These are phyloP conservation scores for Leucophenga maculata DNA, from an alignment of 2,888 invertebrate genomes.

Conservation along the genomic window DNA sequence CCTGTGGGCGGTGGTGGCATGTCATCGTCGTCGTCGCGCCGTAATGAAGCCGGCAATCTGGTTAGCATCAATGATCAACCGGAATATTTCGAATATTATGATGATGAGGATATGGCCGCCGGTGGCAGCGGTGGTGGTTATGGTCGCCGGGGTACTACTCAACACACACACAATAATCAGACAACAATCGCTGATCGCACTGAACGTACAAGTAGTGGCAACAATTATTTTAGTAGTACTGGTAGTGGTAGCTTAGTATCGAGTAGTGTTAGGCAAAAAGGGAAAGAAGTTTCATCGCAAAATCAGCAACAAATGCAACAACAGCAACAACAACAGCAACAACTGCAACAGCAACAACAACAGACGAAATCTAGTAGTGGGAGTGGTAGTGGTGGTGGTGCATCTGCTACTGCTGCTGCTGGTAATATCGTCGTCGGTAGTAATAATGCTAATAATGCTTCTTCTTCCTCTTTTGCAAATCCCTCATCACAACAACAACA, in stretches of 20 bases:
- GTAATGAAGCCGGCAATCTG: conserved; percentile 60
- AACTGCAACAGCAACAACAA: conserved; percentile 58
- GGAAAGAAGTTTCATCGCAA: conserved; percentile 68
- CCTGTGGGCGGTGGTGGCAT: conserved; percentile 46
- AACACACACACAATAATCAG: conserved; percentile 29
- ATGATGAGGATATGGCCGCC: conserved; percentile 42
- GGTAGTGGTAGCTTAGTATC: conserved; percentile 43
- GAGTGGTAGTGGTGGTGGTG: conserved; percentile 67
- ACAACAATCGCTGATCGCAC: conserved; percentile 36
- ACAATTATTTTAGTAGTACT: conserved; percentile 42
- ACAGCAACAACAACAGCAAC: conserved; percentile 42
- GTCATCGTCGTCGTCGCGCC: conserved; percentile 7
- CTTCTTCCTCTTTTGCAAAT: conserved; percentile 77
- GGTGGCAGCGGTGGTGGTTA: conserved; percentile 34
- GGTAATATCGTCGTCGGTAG: conserved; percentile 73
- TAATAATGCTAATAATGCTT: conserved; percentile 76
- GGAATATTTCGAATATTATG: conserved; percentile 74
- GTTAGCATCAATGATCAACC: conserved; percentile 75
- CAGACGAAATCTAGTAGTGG: conserved; percentile 70
- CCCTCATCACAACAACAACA: conserved; percentile 64
- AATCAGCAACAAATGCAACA: conserved; percentile 50
- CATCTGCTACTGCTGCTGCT: conserved; percentile 71
- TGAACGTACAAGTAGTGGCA: neutral
- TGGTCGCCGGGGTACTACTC: conserved; percentile 40
- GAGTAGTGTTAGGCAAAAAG: conserved; percentile 68